A percentile compares a stretch with the other conserved stretches of the same genome.
phyloP scores from a whole-genome alignment of 2,797 vertebrate species.

The Emydoidea blandingii region DNA sequence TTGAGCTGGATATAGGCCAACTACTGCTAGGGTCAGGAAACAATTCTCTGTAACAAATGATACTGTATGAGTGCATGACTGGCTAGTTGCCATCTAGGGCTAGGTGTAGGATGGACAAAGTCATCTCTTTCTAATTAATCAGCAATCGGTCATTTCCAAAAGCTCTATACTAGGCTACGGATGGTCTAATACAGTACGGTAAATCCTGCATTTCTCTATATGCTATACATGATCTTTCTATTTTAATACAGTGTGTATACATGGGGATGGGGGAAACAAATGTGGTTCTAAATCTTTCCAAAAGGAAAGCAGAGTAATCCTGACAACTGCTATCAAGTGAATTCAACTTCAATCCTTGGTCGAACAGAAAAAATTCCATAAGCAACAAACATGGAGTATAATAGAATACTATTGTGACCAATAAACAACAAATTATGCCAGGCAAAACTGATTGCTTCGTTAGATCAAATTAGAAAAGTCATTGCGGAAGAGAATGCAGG shows the following conservation, averaged over 20 bases:
- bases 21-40: background rate
- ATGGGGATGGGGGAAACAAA: background rate
- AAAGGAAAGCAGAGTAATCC: background rate
- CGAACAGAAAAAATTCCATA: background rate
- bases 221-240: rapidly evolving
- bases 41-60: background rate
- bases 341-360: background rate
- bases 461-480: background rate
- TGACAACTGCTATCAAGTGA: background rate
- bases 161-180: rapidly evolving
- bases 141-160: background rate
- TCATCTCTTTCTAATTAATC: background rate
- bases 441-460: background rate
- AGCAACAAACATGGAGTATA: background rate
- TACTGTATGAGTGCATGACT: background rate
- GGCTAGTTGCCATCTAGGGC: background rate
- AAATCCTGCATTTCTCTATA: background rate
- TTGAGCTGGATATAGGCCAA: background rate
- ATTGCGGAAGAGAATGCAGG: background rate
- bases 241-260: background rate
- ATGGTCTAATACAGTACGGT: background rate
- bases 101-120: background rate
- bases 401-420: background rate
- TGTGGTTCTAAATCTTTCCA: background rate
- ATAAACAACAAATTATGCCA: background rate